Percentiles rank a stretch among this genome's conserved stretches.
phyloP scores from a whole-genome alignment of 2,113 vertebrate species.

The Acrocephalus arundinaceus region DNA sequence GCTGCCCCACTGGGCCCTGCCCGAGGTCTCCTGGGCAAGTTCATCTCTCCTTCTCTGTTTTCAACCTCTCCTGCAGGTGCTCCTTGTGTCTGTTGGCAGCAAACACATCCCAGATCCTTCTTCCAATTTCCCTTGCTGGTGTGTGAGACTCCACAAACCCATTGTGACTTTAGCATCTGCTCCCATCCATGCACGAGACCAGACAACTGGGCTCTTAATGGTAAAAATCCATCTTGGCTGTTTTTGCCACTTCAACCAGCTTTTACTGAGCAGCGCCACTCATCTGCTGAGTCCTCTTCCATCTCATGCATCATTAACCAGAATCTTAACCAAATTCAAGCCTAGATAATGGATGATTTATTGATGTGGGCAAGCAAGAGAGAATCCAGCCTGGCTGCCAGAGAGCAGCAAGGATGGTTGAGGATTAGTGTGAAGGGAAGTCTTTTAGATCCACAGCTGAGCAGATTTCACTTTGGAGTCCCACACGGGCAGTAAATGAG shows the following conservation, averaged over 20 bases:
- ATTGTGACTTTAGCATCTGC: not conserved
- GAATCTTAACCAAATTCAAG: not conserved
- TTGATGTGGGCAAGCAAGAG: not conserved
- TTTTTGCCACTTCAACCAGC: not conserved
- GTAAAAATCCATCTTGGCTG: not conserved
- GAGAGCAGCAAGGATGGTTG: not conserved
- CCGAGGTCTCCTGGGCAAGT: not conserved
- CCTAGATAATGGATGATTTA: not conserved
- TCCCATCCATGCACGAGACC: not conserved
- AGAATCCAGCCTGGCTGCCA: not conserved
- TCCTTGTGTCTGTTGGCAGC: not conserved
- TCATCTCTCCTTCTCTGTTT: not conserved
- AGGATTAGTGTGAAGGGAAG: not conserved
- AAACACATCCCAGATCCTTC: not conserved
- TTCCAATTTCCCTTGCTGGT: not conserved
- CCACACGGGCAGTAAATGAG: not conserved
- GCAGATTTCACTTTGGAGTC: slow-evolving; percentile 1
- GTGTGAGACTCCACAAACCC: not conserved
- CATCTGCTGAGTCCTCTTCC: not conserved
- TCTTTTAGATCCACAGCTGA: not conserved
- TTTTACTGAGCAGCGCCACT: not conserved
- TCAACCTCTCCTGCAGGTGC: not conserved
- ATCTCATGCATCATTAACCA: not conserved
- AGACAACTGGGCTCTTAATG: not conserved
- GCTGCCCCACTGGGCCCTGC: not conserved